A percentile compares a stretch with the other conserved stretches of the same genome.
Evolutionary conservation across 64 coral and sea anemone genomes (phyloP).

Genomic region (Platygyra sinensis): DNA sequence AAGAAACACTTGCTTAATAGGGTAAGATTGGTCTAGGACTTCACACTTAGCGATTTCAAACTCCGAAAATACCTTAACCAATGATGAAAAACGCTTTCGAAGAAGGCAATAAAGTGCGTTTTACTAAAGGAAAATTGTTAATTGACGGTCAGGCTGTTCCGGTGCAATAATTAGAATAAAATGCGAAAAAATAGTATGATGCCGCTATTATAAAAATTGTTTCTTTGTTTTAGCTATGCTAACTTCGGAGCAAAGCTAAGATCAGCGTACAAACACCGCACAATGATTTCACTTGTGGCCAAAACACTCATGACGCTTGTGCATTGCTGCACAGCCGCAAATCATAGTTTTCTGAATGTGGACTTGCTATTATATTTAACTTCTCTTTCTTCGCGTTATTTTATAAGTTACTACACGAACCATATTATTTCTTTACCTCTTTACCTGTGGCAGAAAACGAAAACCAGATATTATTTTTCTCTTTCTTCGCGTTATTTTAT

Average conservation of each 20-base stretch:
- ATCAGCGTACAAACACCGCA: not conserved
- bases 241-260: too few species aligned
- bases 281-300: not conserved
- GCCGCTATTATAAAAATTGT: too few species aligned
- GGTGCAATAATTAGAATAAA: not conserved
- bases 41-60: too few species aligned
- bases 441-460: too few species aligned
- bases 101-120: not conserved
- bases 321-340: not conserved
- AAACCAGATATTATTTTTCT: too few species aligned
- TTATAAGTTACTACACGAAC: not conserved
- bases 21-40: too few species aligned
- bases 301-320: not conserved
- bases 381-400: too few species aligned
- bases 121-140: conserved; percentile 1
- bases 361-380: not conserved
- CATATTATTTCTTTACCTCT: not conserved
- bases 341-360: not conserved
- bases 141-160: not conserved
- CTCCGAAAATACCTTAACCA: too few species aligned
- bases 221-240: too few species aligned
- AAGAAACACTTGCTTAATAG: too few species aligned
- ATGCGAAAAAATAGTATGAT: too few species aligned
- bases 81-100: not conserved
- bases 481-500: too few species aligned